phyloP scores from a whole-genome alignment of 1,140 invertebrate species.

The Caenorhabditis brenneri region DNA sequence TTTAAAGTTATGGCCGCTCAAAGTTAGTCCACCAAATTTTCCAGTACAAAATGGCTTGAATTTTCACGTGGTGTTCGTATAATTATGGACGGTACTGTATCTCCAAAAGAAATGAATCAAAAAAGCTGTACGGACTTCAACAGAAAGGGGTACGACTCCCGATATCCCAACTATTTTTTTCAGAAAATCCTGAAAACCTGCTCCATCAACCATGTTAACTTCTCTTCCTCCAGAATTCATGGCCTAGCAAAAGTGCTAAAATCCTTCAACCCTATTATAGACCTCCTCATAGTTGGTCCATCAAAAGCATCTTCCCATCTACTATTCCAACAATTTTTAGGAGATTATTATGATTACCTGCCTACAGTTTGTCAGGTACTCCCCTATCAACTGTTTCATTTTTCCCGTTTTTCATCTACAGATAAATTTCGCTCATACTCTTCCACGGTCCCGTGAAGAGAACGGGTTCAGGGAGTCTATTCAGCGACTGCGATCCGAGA shows the following conservation, averaged over 20 bases:
- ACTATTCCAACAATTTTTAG: slow-evolving; percentile 5
- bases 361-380: slow-evolving; percentile 24
- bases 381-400: no score
- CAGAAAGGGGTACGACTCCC: no score
- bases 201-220: not conserved
- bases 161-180: no score
- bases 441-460: not conserved
- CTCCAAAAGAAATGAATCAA: no score
- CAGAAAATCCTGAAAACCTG: slow-evolving; percentile 9
- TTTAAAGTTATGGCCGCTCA: no score
- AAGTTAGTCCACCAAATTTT: no score
- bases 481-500: not conserved
- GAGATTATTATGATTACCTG: slow-evolving; percentile 10
- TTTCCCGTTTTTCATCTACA: no score
- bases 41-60: no score
- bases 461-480: slow-evolving; percentile 8
- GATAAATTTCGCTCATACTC: not conserved
- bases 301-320: not conserved
- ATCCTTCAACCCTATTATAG: not conserved
- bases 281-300: not conserved
- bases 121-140: no score
- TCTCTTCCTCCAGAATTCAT: not conserved
- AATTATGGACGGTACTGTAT: no score
- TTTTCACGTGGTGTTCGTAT: no score
- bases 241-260: slow-evolving; percentile 1